Conservation (phyloP, 2,113 vertebrate species). For the Acrocephalus kingi region DNA sequence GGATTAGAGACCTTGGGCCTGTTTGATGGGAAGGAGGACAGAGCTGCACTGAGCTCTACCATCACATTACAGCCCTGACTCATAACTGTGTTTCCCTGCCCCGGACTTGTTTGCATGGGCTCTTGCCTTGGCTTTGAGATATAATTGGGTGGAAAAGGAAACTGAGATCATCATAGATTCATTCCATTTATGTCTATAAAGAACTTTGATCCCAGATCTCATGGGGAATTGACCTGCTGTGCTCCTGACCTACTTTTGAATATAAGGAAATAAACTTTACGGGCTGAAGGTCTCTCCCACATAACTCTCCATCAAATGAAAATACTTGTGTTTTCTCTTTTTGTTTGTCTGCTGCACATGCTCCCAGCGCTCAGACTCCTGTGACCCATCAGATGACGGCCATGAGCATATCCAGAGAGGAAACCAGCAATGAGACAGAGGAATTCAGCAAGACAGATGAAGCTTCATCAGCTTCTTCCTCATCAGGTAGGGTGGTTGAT, state of each 20-base stretch:
- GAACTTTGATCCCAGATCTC: neutral
- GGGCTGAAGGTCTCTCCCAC: neutral
- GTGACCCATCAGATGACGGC: constrained; percentile 91
- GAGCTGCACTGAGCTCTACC: neutral
- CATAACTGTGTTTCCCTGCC: neutral
- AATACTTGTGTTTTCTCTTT: neutral
- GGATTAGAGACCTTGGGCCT: neutral
- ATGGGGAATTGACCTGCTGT: neutral
- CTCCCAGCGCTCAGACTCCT: constrained; percentile 79
- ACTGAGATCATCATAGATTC: neutral
- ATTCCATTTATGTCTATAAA: neutral
- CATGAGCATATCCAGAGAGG: constrained; percentile 90
- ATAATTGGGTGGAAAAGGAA: neutral
- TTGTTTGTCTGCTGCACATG: neutral
- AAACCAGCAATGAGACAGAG: constrained; percentile 75
- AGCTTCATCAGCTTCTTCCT: constrained; percentile 47
- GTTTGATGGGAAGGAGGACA: neutral
- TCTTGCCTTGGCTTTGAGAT: constrained; percentile 1
- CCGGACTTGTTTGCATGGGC: neutral
- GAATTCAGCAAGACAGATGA: constrained; percentile 63
- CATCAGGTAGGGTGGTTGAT: constrained; percentile 43
- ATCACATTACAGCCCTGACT: neutral
- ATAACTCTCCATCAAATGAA: neutral
- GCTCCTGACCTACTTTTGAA: neutral
- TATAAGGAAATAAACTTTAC: neutral